phyloP scores from a whole-genome alignment of 2,113 vertebrate genomes.

The Erpornis zantholeuca region DNA sequence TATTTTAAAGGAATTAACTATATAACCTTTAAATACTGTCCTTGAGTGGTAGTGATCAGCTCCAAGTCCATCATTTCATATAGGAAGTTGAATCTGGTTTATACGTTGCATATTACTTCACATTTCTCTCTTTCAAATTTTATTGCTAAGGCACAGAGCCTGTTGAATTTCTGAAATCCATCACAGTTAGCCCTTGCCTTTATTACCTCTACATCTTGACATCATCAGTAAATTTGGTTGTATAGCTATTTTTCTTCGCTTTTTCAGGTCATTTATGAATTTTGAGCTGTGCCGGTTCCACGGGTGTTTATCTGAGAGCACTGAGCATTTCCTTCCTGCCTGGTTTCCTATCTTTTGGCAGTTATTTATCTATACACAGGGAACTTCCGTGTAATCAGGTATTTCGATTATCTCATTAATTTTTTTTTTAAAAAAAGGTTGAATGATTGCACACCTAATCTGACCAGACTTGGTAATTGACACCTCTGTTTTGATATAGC shows the following conservation, averaged over 20 bases:
- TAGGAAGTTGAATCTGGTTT: not conserved
- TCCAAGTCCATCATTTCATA: not conserved
- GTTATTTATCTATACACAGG: not conserved
- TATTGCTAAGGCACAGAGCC: not conserved
- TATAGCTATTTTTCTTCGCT: not conserved
- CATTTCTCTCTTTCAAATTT: not conserved
- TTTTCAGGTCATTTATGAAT: not conserved
- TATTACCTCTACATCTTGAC: not conserved
- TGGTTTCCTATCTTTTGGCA: not conserved
- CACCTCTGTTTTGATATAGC: not conserved
- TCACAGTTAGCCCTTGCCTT: not conserved
- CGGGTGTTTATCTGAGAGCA: not conserved
- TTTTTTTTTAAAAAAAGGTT: not conserved
- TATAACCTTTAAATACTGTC: not conserved
- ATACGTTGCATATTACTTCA: not conserved
- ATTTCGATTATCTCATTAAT: not conserved
- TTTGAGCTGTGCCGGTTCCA: not conserved
- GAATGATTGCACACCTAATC: not conserved
- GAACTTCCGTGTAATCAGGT: not conserved
- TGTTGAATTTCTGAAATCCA: not conserved
- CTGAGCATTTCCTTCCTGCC: not conserved
- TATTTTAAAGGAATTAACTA: not conserved
- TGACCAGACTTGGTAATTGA: not conserved
- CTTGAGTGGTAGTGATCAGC: not conserved
- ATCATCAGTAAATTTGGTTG: not conserved